Conservation (phyloP, 2,888 invertebrate genomes). For the Temnothorax rugatulus region DNA sequence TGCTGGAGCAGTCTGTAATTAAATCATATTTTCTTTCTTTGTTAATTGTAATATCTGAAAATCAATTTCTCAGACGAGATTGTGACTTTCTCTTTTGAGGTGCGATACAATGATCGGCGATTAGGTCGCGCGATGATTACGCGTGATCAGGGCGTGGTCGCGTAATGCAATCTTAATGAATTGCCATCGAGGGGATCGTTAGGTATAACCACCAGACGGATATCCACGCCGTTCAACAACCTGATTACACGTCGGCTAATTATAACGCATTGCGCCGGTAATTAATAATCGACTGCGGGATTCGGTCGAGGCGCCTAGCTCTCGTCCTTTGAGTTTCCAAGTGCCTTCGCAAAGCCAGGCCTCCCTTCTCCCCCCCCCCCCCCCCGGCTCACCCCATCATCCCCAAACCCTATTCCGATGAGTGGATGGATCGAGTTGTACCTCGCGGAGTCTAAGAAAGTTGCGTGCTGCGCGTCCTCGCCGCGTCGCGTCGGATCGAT, state of each 20-base stretch:
- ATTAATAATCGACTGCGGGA: conserved; percentile 79
- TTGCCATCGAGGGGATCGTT: conserved; percentile 83
- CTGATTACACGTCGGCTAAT: conserved; percentile 82
- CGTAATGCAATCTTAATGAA: conserved; percentile 79
- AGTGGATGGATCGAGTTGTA: conserved; percentile 50
- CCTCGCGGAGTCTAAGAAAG: conserved; percentile 44
- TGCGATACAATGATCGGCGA: conserved; percentile 68
- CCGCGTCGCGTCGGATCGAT: conserved; percentile 43
- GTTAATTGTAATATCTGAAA: conserved; percentile 8
- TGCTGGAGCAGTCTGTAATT: background rate
- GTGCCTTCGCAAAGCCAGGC: conserved; percentile 24
- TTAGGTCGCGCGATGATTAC: conserved; percentile 75
- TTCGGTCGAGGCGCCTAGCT: conserved; percentile 52
- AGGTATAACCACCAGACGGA: conserved; percentile 79
- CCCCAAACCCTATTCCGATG: conserved; percentile 7
- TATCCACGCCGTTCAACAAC: conserved; percentile 79
- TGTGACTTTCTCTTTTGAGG: background rate
- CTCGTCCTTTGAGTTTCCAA: conserved; percentile 51
- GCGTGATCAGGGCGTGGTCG: conserved; percentile 54
- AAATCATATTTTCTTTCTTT: background rate
- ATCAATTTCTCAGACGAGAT: background rate
- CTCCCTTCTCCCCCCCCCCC: background rate
- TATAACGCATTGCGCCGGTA: conserved; percentile 80
- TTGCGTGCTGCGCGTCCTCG: conserved; percentile 42
- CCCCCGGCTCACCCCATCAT: background rate